Conservation (phyloP, 2,113 vertebrate species). For the Sula dactylatra region DNA sequence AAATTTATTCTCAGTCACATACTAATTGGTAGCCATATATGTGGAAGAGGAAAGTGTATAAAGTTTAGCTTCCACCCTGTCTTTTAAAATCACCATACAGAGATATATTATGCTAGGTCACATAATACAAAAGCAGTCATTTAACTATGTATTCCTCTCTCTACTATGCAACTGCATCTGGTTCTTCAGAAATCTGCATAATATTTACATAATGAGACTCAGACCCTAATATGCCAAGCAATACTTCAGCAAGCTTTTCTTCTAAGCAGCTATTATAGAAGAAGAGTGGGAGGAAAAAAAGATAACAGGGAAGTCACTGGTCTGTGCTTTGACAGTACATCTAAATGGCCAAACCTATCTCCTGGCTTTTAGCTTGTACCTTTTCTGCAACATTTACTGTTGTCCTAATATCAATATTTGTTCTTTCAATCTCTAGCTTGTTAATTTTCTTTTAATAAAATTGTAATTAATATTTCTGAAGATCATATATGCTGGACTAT, state of each 20-base stretch:
- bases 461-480: background rate
- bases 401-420: background rate
- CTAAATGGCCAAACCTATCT: background rate
- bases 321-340: background rate
- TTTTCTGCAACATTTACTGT: background rate
- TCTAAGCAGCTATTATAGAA: background rate
- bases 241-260: background rate
- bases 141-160: background rate
- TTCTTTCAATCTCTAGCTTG: background rate
- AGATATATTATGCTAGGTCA: background rate
- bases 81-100: background rate
- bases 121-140: background rate
- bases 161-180: background rate
- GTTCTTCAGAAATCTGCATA: conserved; percentile 13
- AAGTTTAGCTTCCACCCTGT: background rate
- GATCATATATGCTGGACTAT: background rate
- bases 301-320: background rate
- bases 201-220: conserved; percentile 16
- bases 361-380: background rate
- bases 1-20: background rate
- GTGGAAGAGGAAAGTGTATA: background rate
- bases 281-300: background rate
- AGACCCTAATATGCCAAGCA: background rate
- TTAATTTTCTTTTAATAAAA: background rate
- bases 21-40: background rate